Base-by-base conservation (phyloP, 2,113 vertebrate species). In the Cranoglanis bouderius region DNA sequence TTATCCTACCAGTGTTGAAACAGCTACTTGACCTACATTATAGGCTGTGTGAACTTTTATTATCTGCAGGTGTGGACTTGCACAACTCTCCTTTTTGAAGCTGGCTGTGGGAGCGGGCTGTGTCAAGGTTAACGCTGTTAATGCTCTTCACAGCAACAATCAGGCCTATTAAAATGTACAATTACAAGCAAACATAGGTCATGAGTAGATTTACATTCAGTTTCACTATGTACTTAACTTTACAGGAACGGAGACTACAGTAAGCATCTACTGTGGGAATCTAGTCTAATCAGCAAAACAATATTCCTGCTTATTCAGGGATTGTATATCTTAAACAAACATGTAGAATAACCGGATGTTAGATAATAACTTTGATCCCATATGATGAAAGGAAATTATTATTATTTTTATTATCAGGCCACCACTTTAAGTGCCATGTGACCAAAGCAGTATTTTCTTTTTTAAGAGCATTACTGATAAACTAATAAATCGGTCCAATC, bases 321-420 rank as follows among this genome's bases (percentile, higher is more conserved):
- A 74, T 78, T 53, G 82, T 87, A 80, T 87, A 80, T 86, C 85
- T 91, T 82, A 89, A 89, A 89, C 82, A 88, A 88, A 18, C 88
- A 87, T 46, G 26, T 65, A 32, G 85, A 85, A 26, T 65, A 75
- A 70, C 82, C 59, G 78, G 78, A 85, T 91, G 85, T 91, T 32
- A 55, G 74, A 12, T 70, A 85, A 53, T 16, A 38, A n/a, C 83
- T 91, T 89, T 89, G 88, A 85, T 89, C 84, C 35, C 74, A 51
- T 46, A 59, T 4, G 53, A 82, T 40, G 70, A 82, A 74, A 57
- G 51, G 49, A 65, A 78, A 38, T 51, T 29, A 57, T 87, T 57
- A 40, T 24, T 40, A 18, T 40, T 74, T 24, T 85, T 81, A 46
- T 90, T 82, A 53, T 10, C 43, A 40, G 55, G 2, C 82, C 51